Percentiles rank a stretch among this genome's conserved stretches.
These are phyloP conservation scores for Cremastinae sp. DNA, from an alignment of 2,888 invertebrate species.

Conservation along the genomic window DNA sequence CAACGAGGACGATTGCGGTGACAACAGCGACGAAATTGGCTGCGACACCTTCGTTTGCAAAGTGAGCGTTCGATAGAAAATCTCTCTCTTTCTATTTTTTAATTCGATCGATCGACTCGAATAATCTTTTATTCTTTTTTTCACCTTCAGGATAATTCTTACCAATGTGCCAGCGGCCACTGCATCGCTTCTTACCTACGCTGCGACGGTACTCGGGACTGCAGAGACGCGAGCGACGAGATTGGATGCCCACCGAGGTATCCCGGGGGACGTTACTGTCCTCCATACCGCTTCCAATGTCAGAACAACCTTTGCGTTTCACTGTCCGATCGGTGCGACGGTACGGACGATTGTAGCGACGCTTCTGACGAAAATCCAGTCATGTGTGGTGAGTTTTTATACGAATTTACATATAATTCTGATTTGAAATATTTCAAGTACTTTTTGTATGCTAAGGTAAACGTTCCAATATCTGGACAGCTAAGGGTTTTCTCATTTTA, in stretches of 20 bases:
- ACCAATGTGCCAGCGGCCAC: constrained; percentile 95
- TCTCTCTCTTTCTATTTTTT: too few species aligned
- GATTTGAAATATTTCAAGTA: too few species aligned
- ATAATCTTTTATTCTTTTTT: constrained; percentile 7
- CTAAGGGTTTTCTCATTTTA: too few species aligned
- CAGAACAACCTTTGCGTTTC: constrained; percentile 95
- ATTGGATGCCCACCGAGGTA: constrained; percentile 93
- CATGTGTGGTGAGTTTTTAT: constrained; percentile 84
- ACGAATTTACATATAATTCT: background rate
- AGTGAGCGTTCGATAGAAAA: constrained; percentile 67
- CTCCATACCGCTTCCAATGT: constrained; percentile 95
- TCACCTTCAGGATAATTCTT: constrained; percentile 86
- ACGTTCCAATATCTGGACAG: too few species aligned
- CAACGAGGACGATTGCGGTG: constrained; percentile 98
- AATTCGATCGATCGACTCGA: background rate
- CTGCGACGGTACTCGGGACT: constrained; percentile 95
- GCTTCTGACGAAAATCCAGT: constrained; percentile 91
- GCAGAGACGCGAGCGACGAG: constrained; percentile 94
- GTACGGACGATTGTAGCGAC: constrained; percentile 96
- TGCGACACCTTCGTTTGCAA: constrained; percentile 93
- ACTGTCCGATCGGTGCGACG: constrained; percentile 94
- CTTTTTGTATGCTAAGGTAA: too few species aligned
- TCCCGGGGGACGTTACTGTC: constrained; percentile 94
- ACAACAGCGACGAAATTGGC: constrained; percentile 93
- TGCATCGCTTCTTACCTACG: constrained; percentile 94